Evolutionary conservation across 92 coral and sea anemone genomes (phyloP), one percentile per base, ranked within the genome.

Genomic region (Virgularia gustaviana): DNA sequence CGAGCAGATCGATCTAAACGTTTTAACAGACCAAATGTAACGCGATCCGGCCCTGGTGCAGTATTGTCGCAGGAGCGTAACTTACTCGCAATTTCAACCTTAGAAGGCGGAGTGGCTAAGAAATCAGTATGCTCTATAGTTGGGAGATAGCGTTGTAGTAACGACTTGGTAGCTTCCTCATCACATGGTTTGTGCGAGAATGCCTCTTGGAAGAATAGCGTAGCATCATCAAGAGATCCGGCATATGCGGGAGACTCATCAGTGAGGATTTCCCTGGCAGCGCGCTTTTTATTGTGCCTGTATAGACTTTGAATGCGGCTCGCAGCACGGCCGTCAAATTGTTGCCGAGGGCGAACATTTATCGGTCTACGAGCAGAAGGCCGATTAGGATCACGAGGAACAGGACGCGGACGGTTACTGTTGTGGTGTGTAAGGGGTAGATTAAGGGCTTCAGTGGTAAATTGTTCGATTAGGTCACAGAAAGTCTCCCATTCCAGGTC

Each of bases 41-140:
- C 51, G 25, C 71, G 71, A 37, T 63, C 71, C 37, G 52, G 52
- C 20, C 71, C 71, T 12, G 71, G 71, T 12, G 71, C 12, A n/a
- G 71, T 36, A 24, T 63, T 63, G 4, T 49, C 31, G 22, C 28
- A 30, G 29, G 71, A 63, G 31, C 41, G 3, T 13, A 63, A 53
- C 29, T 63, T 63, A 13, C 32, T 25, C 8, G 4, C 2, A 3
- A 63, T 19, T 25, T 63, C 71, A 3, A 4, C 42, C 13, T 33
- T 19, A 35, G 70, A 3, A 0, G 49, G 45, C 18, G 2, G 31
- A 7, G 49, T 9, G 49, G 19, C 35, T 9, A 62, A 15, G 22
- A 4, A 5, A 5, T 47, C 55, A 25, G 15, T 25, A 5, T 15
- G 7, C 22, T 47, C 55, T 4, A 25, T 15, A 15, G 18, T 3